phyloP scores from a whole-genome alignment of 53 echinoderm and acorn worm species.

The Echinarachnius parma region DNA sequence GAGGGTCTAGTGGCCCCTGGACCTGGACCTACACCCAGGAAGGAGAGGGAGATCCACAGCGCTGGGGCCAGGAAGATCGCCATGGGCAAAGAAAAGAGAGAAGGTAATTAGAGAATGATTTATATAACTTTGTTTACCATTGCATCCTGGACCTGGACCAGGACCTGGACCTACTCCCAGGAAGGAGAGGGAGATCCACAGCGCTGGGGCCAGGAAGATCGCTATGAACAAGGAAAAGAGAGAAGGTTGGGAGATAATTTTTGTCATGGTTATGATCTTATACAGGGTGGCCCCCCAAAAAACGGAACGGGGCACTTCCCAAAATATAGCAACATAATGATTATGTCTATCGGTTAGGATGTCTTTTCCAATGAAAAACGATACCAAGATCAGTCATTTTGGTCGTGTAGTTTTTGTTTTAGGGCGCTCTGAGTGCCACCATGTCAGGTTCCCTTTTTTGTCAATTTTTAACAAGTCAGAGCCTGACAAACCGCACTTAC shows the following conservation, averaged over 20 bases:
- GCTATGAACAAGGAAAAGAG: conserved; percentile 57
- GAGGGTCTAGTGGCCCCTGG: conserved; percentile 53
- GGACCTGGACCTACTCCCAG: neutral
- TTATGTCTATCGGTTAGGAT: no score
- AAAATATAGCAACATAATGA: no score
- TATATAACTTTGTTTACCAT: neutral
- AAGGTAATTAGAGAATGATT: conserved; percentile 31
- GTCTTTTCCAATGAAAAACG: no score
- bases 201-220: conserved; percentile 73
- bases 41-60: conserved; percentile 86
- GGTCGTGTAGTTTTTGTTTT: no score
- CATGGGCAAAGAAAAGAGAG: conserved; percentile 64
- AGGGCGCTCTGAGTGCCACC: no score
- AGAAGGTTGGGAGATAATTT: conserved; percentile 47
- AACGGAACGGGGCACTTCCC: no score
- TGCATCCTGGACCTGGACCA: neutral
- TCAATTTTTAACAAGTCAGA: no score
- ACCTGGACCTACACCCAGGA: conserved; percentile 15
- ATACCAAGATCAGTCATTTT: no score
- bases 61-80: conserved; percentile 90
- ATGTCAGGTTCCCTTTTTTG: no score
- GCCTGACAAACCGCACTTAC: no score
- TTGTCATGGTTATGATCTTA: no score
- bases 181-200: conserved; percentile 70
- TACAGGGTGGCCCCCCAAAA: no score